Conservation (phyloP, 2,113 vertebrate species). For the Agelaius phoeniceus region DNA sequence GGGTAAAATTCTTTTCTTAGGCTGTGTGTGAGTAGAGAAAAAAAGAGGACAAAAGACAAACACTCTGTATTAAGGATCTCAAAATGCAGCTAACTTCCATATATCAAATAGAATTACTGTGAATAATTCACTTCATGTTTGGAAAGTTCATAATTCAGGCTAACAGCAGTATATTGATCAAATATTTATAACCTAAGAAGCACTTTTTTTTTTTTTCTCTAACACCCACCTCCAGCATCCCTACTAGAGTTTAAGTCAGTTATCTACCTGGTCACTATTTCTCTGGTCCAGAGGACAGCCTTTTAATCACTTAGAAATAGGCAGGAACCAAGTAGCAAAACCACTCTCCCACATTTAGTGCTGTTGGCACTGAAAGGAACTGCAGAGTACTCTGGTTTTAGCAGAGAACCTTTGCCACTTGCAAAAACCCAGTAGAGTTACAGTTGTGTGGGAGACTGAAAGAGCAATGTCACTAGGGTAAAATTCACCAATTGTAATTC, state of each 20-base stretch:
- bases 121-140: not conserved
- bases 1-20: not conserved
- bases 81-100: not conserved
- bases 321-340: constrained; percentile 18
- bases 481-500: constrained; percentile 65
- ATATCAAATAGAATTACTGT: not conserved
- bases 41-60: not conserved
- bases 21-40: not conserved
- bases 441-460: constrained; percentile 54
- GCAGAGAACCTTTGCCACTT: constrained; percentile 25
- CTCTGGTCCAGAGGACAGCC: not conserved
- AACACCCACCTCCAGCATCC: not conserved
- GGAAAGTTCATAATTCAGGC: not conserved
- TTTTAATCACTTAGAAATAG: not conserved
- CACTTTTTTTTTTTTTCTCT: not conserved
- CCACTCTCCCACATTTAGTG: not conserved
- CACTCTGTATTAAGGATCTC: not conserved
- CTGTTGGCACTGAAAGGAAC: constrained; percentile 15
- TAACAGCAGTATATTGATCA: not conserved
- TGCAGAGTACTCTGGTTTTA: constrained; percentile 19
- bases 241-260: not conserved
- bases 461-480: constrained; percentile 56
- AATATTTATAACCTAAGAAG: not conserved
- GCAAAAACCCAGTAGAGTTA: constrained; percentile 19
- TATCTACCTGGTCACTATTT: not conserved